These are phyloP conservation scores for rat (Rattus norvegicus) DNA, from an alignment of 2,113 vertebrate species.

Conservation along the genomic window GRCr8 NC_086020.1:111740001-111740500, in stretches of 20 bases:
- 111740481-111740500: neutral
- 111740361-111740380: neutral
- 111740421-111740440: neutral
- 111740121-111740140: neutral
- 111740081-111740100: neutral
- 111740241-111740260: neutral
- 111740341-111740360: neutral
- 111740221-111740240: neutral
- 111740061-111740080: neutral
- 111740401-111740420: neutral
- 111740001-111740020: neutral
- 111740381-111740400: neutral
- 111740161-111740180: neutral
- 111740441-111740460: neutral
- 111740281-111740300: neutral
- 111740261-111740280: conserved; percentile 37
- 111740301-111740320: neutral
- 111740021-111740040: neutral
- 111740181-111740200: neutral
- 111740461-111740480: neutral
- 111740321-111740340: neutral
- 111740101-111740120: neutral
- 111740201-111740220: too few species aligned
- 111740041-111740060: conserved; percentile 42
- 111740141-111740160: neutral